phyloP scores from a whole-genome alignment of 2,113 vertebrate species.

The Saguinus imperator region DNA sequence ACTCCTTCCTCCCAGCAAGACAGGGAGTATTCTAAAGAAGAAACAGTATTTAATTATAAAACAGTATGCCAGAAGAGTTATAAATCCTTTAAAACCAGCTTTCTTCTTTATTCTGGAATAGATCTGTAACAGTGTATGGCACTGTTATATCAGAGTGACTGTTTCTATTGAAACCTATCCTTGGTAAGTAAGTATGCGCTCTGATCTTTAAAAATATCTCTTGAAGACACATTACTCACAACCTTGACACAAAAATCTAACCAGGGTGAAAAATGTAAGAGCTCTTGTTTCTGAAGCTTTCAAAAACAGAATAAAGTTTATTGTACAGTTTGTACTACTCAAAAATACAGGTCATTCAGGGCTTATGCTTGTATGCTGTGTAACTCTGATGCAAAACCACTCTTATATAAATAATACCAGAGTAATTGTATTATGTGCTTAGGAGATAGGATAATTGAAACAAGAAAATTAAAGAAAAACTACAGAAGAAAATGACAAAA shows the following conservation, averaged over 20 bases:
- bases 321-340: conserved; percentile 17
- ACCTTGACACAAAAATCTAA: conserved; percentile 6
- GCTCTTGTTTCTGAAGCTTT: conserved; percentile 68
- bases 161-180: background rate
- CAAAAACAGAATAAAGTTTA: conserved; percentile 47
- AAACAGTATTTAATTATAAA: background rate
- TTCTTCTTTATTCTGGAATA: background rate
- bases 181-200: conserved; percentile 18
- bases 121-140: background rate
- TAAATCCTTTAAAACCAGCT: background rate
- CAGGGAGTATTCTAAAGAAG: background rate
- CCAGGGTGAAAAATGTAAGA: conserved; percentile 43
- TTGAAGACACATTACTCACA: conserved; percentile 71
- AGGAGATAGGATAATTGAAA: background rate
- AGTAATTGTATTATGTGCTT: background rate
- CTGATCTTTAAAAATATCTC: conserved; percentile 61
- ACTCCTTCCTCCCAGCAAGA: background rate
- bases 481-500: fast-evolving
- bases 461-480: background rate
- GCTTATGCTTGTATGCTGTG: background rate
- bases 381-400: conserved; percentile 49
- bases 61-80: background rate
- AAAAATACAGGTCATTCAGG: conserved; percentile 39
- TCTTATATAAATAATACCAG: conserved; percentile 50
- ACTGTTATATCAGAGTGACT: background rate